phyloP scores from a whole-genome alignment of 2,888 invertebrate species.

The Cephus pulcher region DNA sequence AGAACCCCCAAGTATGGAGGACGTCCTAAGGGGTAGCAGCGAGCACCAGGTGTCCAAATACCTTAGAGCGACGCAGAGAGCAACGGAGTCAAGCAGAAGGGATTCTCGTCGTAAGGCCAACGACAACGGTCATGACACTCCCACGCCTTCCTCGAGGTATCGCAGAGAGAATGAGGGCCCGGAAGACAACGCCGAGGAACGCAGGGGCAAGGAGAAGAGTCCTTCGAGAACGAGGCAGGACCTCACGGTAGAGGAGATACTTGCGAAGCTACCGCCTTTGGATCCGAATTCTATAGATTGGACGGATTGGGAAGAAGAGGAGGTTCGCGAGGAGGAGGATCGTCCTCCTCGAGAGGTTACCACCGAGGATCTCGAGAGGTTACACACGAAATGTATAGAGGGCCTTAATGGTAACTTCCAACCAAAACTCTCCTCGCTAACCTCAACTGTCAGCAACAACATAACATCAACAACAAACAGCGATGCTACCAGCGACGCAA shows the following conservation, averaged over 20 bases:
- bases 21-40: slow-evolving; percentile 61
- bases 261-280: slow-evolving; percentile 76
- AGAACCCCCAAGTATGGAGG: slow-evolving; percentile 56
- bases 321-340: slow-evolving; percentile 35
- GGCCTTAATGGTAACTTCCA: slow-evolving; percentile 63
- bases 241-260: slow-evolving; percentile 72
- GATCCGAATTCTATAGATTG: slow-evolving; percentile 71
- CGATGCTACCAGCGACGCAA: background rate
- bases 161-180: slow-evolving; percentile 39
- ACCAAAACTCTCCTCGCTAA: slow-evolving; percentile 45
- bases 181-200: slow-evolving; percentile 43
- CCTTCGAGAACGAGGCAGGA: slow-evolving; percentile 46
- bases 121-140: slow-evolving; percentile 14
- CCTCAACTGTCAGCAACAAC: slow-evolving; percentile 7
- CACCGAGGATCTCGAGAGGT: slow-evolving; percentile 53
- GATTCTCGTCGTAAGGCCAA: slow-evolving; percentile 14
- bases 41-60: slow-evolving; percentile 64
- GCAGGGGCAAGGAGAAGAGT: slow-evolving; percentile 24
- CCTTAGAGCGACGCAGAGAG: slow-evolving; percentile 36
- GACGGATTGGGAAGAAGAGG: slow-evolving; percentile 53
- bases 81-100: slow-evolving; percentile 20
- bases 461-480: slow-evolving; percentile 8
- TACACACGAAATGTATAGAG: slow-evolving; percentile 55
- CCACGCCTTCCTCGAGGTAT: background rate
- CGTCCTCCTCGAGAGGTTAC: slow-evolving; percentile 41